Percentiles rank a stretch among this genome's conserved stretches.
Conservation (phyloP, 2,113 vertebrate species). For the Kryptolebias marmoratus region DNA sequence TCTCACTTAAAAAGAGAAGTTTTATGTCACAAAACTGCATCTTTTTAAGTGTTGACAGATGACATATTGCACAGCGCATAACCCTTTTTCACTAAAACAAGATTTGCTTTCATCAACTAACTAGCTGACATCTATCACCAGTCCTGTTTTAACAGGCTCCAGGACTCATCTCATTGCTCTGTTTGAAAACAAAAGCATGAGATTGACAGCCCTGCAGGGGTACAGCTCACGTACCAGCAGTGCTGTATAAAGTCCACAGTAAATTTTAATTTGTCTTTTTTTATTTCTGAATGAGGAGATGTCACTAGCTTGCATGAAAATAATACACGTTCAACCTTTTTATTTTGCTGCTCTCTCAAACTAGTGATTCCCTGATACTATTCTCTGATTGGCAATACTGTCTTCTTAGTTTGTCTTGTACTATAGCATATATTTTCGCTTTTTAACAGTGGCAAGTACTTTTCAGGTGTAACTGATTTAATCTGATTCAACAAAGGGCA, state of each 20-base stretch:
- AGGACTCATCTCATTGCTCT: constrained; percentile 45
- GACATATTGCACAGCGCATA: constrained; percentile 54
- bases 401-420: neutral
- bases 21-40: constrained; percentile 44
- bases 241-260: constrained; percentile 19
- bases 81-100: constrained; percentile 41
- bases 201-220: constrained; percentile 33
- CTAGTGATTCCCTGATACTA: neutral
- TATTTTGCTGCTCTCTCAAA: neutral
- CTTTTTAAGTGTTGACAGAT: constrained; percentile 70
- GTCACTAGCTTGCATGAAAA: neutral
- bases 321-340: neutral
- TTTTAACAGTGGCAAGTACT: too few species aligned
- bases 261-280: constrained; percentile 1
- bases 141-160: constrained; percentile 44
- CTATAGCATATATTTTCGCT: neutral
- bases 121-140: constrained; percentile 44
- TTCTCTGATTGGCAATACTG: constrained; percentile 4
- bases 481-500: neutral
- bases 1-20: constrained; percentile 73
- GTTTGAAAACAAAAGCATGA: constrained; percentile 46
- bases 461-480: neutral
- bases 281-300: constrained; percentile 10
- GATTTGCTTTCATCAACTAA: constrained; percentile 51
- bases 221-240: constrained; percentile 48